Evolutionary conservation across 2,113 vertebrate genomes (phyloP).

Genomic region (Ancistrus triradiatus): DNA sequence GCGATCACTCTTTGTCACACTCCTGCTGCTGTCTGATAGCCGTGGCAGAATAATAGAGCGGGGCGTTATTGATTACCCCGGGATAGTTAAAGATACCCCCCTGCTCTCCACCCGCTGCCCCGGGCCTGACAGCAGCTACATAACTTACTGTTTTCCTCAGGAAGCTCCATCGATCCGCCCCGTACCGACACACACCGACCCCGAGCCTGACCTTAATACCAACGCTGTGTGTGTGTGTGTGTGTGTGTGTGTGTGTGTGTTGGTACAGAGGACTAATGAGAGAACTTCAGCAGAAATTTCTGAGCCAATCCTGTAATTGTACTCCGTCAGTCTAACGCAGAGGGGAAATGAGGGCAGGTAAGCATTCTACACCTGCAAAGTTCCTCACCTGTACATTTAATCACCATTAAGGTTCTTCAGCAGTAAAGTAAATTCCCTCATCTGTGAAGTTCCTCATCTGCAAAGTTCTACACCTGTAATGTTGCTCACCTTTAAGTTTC

Average conservation of each 20-base stretch:
- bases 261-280: constrained; percentile 40
- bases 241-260: too few relatives aligned
- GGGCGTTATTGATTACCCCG: constrained; percentile 78
- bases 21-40: constrained; percentile 57
- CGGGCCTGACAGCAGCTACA: constrained; percentile 56
- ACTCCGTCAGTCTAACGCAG: constrained; percentile 13
- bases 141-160: constrained; percentile 76
- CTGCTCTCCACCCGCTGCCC: constrained; percentile 21
- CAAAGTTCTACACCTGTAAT: too few relatives aligned
- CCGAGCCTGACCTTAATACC: constrained; percentile 67
- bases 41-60: constrained; percentile 75
- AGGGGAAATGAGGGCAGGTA: too few relatives aligned
- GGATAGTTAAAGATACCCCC: constrained; percentile 68
- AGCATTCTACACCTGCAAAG: too few relatives aligned
- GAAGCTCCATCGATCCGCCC: constrained; percentile 72
- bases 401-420: too few relatives aligned
- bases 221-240: too few relatives aligned
- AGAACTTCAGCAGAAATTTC: constrained; percentile 22
- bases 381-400: too few relatives aligned
- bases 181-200: constrained; percentile 63
- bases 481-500: too few relatives aligned
- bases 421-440: too few relatives aligned
- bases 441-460: too few relatives aligned
- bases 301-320: constrained; percentile 21
- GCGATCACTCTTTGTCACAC: constrained; percentile 79